Base-by-base conservation (phyloP, 1,140 invertebrate species). In the Caenorhabditis inopinata region DNA sequence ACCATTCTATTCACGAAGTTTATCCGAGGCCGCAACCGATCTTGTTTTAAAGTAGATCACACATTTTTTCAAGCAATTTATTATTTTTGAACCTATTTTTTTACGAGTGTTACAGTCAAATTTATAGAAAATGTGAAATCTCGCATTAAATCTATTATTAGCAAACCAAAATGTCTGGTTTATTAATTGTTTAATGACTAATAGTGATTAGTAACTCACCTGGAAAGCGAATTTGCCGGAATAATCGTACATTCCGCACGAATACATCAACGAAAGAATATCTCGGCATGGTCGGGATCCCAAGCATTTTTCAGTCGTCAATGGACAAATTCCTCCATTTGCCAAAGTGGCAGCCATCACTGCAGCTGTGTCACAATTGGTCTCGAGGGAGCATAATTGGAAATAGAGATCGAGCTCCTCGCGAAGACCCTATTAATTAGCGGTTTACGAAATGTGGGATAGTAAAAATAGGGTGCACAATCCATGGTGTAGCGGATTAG, bases 221-320 rank as follows among this genome's bases (percentile, higher is more conserved):
- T 95, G 95, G 89, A 98, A 98, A 49, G 96, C 95, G 90, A 98
- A 98, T 89, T 97, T 94, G n/a, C 96, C 96, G 0, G 95, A 96
- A 88, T 97, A 98, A 88, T 98, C 96, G 87, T 97, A 89, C 93
- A 97, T 98, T 85, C 82, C 96, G 89, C 96, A 98, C 76, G 94
- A 96, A 89, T 97, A 95, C 96, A 98, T 98, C 16, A 98, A 90
- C 1, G 91, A 91, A 6, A 92, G 87, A 11, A 91, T 91, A 85
- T 92, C 90, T 12, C 91, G 85, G 47, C 91, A 90, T 16, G 91
- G 87, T 18, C 86, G 84, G 21, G 83, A 84, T 32, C 87, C 82
- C 47, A 88, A 83, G 68, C 97, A 93, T 88, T 95, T 94, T 88
- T 98, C 95, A 83, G 95, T 94, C 0, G 95, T 97, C 27, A 95